Evolutionary conservation across 2,797 vertebrate genomes (phyloP), one percentile per base, ranked within the genome.

Genomic region (Cyprinella venusta): DNA sequence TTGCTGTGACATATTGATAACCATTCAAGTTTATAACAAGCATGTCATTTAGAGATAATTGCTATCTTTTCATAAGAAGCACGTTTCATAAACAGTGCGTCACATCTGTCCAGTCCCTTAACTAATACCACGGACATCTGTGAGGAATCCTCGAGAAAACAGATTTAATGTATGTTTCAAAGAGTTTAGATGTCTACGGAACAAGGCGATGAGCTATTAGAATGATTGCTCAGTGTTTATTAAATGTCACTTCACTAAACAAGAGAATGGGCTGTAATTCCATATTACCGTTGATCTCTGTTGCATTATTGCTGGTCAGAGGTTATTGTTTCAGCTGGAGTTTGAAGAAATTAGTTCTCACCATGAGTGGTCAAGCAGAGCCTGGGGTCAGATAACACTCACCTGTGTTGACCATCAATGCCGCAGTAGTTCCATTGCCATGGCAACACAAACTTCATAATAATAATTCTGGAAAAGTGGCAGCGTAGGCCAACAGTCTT

Each of bases 51-150:
- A 33, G 45, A 65, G 18, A 9, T 33, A 65, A 82, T 40, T 30
- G n/a, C 24, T 48, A 21, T 12, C 63, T 24, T 79, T 79, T 81
- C 38, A 45, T 61, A 69, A 8, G 26, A 70, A 50, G 61, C 50
- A 5, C 70, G 90, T 91, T 90, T 87, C 65, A 76, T 36, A 83
- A 89, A 77, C 90, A 88, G 68, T 80, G 88, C 12, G 26, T 76
- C 50, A 50, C 67, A 83, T 72, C 67, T 83, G 76, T 76, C 24
- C 30, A 45, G 19, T n/a, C 54, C 61, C n/a, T n/a, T n/a, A n/a
- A n/a, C n/a, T n/a, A n/a, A n/a, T n/a, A n/a, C n/a, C n/a, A n/a
- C n/a, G n/a, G 8, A 81, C 84, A 78, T 88, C 70, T 79, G 81
- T 15, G 63, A 76, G 72, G 64, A 50, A 38, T 81, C 36, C 67